Evolutionary conservation across 2,113 vertebrate species (phyloP), one percentile per base, ranked within the genome.

Genomic region (Anser brachyrhynchus): DNA sequence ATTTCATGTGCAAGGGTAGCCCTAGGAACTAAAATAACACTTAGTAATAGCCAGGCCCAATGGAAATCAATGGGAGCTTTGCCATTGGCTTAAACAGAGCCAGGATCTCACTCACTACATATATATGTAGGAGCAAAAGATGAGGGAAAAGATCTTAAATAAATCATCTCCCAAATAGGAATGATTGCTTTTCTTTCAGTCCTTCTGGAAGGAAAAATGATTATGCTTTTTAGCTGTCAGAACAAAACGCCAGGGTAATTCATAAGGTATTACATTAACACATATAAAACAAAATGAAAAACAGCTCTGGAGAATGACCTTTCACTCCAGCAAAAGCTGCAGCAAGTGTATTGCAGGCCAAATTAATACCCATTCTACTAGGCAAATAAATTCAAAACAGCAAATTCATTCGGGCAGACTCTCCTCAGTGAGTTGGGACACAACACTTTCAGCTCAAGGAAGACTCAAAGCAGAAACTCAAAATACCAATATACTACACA

Each of bases 181-280:
- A 94, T 89, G 97, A 97, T 84, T 97, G 96, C 95, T 95, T 98
- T 97, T 95, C 92, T 97, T 97, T 97, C 94, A 96, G 93, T 98
- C 91, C 84, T 96, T 76, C 95, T 97, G 93, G 96, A 98, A 98
- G 96, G 95, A 97, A 97, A 98, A 97, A 97, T 96, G 95, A 97
- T 98, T 95, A 96, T 97, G 97, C 98, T 98, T 98, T 98, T 98
- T 98, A 98, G 97, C 98, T 98, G 98, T 98, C 98, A 98, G 97
- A 95, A 97, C 92, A 97, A 96, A 98, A 97, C 70, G 16, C 95
- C 76, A 80, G 67, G 49, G 96, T 98, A 98, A 98, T 98, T 98
- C 98, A 98, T 98, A 98, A 97, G 96, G 96, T 97, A 97, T 97
- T 98, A 97, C 97, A 98, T 98, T 98, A 98, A 98, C 97, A 98